Evolutionary conservation across 2,888 invertebrate species (phyloP), one percentile per base, ranked within the genome.

Genomic region (Hermaeophaga mercurialis): DNA sequence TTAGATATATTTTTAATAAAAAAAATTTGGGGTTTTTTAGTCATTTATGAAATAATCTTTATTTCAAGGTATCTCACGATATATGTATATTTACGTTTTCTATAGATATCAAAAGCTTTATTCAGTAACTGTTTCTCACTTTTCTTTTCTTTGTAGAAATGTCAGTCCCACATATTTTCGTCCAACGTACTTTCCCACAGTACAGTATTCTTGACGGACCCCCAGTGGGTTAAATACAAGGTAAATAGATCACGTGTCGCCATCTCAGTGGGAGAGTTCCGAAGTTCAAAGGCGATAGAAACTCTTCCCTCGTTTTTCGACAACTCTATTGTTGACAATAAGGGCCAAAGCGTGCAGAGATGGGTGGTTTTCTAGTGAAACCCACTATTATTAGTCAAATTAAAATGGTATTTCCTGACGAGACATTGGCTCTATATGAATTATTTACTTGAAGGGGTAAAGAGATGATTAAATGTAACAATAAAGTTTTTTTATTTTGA

Each of bases 211-310:
- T 45, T 24, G 49, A 46, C 59, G 55, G 58, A 58, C 64, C 62
- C 65, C 62, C 55, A 11, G 44, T 49, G 56, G 54, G 56, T 39
- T 56, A 61, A 63, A 39, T 56, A 59, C 53, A 61, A 63, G 65
- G 64, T 64, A 60, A 60, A 60, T 54, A 59, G 44, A 53, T 55
- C 67, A 67, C 67, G 67, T 66, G 67, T 61, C 64, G 63, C 63
- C 62, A 64, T 65, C 67, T 62, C 63, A 44, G 65, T 65, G 49
- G 65, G 65, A 58, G 44, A 53, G 55, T 43, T 48, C 17, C 54
- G 17, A 44, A 53, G 46, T 56, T 50, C 45, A 49, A 52, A 41
- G 38, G 15, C 24, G 39, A 36, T 6, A 39, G 44, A 31, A 61
- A 41, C 38, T 11, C 34, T 24, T 48, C 50, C 54, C 14, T 26